Conservation (phyloP, 2,113 vertebrate species). For the Sander lucioperca region DNA sequence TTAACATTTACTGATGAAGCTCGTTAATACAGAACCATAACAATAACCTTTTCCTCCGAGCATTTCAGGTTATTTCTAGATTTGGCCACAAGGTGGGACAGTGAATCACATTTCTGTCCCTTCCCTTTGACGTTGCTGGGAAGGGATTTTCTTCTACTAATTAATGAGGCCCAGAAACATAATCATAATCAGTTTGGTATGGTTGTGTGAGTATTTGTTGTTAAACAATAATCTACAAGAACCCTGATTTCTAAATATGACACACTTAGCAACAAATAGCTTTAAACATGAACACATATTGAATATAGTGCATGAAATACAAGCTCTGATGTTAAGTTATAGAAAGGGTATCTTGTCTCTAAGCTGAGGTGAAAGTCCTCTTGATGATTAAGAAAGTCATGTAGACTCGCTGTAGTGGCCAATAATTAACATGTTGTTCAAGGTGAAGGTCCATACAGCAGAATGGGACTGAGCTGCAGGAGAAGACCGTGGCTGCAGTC, state of each 20-base stretch:
- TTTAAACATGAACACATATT: background rate
- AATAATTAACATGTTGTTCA: constrained; percentile 6
- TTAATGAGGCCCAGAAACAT: background rate
- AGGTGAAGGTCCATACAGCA: constrained; percentile 16
- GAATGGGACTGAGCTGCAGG: background rate
- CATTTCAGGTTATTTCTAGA: constrained; percentile 19
- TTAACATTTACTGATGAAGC: background rate
- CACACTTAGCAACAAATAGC: background rate
- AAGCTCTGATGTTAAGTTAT: background rate
- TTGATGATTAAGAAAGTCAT: background rate
- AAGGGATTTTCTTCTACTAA: constrained; percentile 3
- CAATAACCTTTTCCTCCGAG: background rate
- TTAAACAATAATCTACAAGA: background rate
- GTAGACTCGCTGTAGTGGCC: background rate
- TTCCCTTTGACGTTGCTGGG: background rate
- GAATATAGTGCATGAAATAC: background rate
- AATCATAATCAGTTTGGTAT: background rate
- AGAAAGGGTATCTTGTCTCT: background rate
- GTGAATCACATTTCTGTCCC: constrained; percentile 49
- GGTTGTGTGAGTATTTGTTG: background rate
- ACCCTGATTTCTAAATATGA: background rate
- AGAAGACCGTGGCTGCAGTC: background rate
- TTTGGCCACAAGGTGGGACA: constrained; percentile 79
- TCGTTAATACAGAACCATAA: background rate
- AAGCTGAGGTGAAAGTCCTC: constrained; percentile 15